Base-by-base conservation (phyloP, 2,113 vertebrate species). In the Eulemur rufifrons region DNA sequence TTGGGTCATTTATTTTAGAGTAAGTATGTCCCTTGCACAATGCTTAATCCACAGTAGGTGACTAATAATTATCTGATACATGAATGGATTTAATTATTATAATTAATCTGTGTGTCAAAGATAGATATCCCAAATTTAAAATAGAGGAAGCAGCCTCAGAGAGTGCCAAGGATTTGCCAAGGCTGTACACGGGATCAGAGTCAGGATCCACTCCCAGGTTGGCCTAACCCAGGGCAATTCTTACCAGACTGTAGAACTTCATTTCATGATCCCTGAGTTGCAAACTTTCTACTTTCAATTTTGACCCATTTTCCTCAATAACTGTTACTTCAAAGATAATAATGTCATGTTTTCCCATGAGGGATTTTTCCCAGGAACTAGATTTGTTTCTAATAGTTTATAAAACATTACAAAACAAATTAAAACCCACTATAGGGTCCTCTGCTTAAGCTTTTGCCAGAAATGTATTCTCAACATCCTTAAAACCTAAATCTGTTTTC, bases 341-440 rank as follows among this genome's bases (percentile, higher is more conserved):
- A 39, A 94, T 92, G 73, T 92, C 82, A 92, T 29, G 5, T 96
- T 69, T 93, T 82, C 63, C 82, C 3, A 29, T 10, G 47, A 94
- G 77, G 91, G 27, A 27, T 66, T 20, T 3, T 3, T 86, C 59
- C 45, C 6, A 89, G 54, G 69, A 96, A 56, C 77, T 32, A 69
- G 66, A 89, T n/a, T 81, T 82, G 42, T 74, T 94, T 94, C 84
- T 50, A 87, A 32, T 32, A 77, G 45, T 80, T 80, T 61, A 80
- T 14, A 17, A 90, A 82, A 32, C 27, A 82, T 86, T 61, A 71
- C 10, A 50, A 59, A 87, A 89, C 47, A 29, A 59, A 0, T 18
- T 86, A 52, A 89, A 90, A 8, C 47, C 81, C 17, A 63, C 39
- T 0, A 0, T 0, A 64, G 21, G 37, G 32, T 61, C 82, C 78